A percentile compares a stretch with the other conserved stretches of the same genome.
phyloP scores from a whole-genome alignment of 2,797 vertebrate genomes.

The Prionace glauca region DNA sequence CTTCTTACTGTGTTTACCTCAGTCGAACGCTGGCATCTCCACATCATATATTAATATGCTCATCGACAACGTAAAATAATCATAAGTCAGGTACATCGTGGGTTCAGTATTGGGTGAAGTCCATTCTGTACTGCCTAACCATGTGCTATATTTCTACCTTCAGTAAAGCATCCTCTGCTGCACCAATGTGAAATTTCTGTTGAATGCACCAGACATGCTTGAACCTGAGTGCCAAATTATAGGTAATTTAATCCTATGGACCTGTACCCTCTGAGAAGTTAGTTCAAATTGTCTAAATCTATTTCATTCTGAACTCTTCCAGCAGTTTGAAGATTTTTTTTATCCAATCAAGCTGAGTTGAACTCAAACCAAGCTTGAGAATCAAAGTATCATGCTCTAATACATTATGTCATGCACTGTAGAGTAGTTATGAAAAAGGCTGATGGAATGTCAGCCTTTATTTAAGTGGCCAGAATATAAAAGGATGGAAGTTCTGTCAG shows the following conservation, averaged over 20 bases:
- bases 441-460: background rate
- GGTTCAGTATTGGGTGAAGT: background rate
- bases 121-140: background rate
- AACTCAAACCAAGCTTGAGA: background rate
- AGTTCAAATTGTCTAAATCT: background rate
- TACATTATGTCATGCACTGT: background rate
- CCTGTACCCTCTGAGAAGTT: background rate
- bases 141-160: background rate
- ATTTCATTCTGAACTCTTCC: background rate
- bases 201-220: background rate
- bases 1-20: no score
- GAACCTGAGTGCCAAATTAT: background rate
- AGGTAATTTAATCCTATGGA: background rate
- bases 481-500: no score
- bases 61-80: background rate
- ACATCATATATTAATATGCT: background rate
- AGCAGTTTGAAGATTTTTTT: background rate
- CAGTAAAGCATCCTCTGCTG: background rate
- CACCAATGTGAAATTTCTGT: background rate
- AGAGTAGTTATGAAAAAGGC: background rate
- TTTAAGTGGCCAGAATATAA: background rate
- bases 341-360: background rate
- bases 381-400: background rate
- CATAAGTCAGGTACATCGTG: background rate
- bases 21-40: no score